Conservation (phyloP, 2,888 invertebrate species). For the Machimus rusticus region DNA sequence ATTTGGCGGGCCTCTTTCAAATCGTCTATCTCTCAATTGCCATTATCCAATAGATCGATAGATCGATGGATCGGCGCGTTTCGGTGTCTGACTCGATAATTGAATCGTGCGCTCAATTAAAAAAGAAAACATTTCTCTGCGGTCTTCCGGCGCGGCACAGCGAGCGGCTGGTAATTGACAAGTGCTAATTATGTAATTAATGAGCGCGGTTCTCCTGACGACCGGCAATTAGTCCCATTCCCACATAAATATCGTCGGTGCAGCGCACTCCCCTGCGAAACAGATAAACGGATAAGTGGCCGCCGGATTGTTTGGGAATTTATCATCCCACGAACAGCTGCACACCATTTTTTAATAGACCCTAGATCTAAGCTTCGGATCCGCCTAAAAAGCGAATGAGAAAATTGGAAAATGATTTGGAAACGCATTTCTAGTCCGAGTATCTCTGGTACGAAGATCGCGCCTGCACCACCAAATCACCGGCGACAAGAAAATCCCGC, state of each 20-base stretch:
- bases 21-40: neutral
- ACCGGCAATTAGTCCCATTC: neutral
- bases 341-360: neutral
- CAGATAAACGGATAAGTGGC: neutral
- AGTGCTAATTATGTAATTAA: neutral
- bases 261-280: neutral
- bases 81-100: neutral
- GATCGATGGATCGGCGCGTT: neutral
- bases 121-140: neutral
- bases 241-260: neutral
- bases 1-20: neutral
- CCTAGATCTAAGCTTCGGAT: neutral
- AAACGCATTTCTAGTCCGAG: neutral
- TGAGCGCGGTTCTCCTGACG: neutral
- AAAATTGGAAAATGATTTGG: neutral
- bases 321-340: neutral
- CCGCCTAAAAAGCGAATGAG: neutral
- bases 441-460: neutral
- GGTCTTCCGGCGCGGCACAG: neutral
- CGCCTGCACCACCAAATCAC: neutral
- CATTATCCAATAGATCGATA: neutral
- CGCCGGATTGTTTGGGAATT: neutral
- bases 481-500: neutral
- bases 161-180: neutral
- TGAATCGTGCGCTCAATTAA: neutral